Conservation (phyloP, 2,113 vertebrate genomes). For the Sebastes fasciatus region DNA sequence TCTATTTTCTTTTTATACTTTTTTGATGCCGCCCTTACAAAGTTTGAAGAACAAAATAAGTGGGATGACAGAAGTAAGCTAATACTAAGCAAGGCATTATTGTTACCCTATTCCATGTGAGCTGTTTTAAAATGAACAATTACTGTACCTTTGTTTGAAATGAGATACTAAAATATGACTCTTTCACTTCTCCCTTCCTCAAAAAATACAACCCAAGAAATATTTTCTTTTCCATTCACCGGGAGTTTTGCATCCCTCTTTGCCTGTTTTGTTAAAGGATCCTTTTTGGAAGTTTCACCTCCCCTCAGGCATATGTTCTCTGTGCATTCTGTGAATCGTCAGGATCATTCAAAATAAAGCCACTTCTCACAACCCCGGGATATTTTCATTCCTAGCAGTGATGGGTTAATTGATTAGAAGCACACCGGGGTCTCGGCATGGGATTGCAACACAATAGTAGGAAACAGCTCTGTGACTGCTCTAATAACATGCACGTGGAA, state of each 20-base stretch:
- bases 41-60: not conserved
- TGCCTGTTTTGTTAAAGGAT: constrained; percentile 60
- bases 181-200: constrained; percentile 16
- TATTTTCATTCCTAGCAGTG: constrained; percentile 60
- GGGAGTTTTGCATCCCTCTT: constrained; percentile 31
- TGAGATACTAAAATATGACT: not conserved
- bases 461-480: constrained; percentile 45
- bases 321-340: constrained; percentile 55
- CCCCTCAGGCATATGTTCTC: constrained; percentile 47
- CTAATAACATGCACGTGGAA: constrained; percentile 41
- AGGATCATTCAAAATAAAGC: constrained; percentile 63
- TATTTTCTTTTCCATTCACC: constrained; percentile 59
- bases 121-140: not conserved
- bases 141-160: not conserved
- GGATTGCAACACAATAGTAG: constrained; percentile 58
- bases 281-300: constrained; percentile 37
- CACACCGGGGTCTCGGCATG: constrained; percentile 41
- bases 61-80: not conserved
- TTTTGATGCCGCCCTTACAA: not conserved
- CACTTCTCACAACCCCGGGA: constrained; percentile 60
- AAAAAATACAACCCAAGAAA: constrained; percentile 32
- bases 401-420: constrained; percentile 72
- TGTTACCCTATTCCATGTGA: not conserved
- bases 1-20: not conserved
- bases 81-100: not conserved